Percentiles rank a stretch among this genome's conserved stretches.
phyloP scores from a whole-genome alignment of 2,113 vertebrate species.

The Corythaeola cristata region DNA sequence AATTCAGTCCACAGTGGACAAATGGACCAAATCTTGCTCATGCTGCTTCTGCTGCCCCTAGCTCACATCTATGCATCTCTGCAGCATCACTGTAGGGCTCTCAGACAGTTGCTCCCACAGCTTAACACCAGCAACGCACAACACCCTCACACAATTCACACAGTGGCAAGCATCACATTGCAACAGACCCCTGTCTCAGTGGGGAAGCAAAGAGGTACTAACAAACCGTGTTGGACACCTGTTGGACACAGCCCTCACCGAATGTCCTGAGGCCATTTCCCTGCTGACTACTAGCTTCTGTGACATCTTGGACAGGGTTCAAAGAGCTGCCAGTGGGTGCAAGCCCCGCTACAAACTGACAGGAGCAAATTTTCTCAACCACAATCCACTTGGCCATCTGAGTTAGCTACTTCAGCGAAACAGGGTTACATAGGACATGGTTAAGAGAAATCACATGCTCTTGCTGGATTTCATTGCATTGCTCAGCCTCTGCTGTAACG shows the following conservation, averaged over 20 bases:
- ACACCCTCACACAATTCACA: neutral
- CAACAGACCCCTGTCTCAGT: neutral
- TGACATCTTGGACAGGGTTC: neutral
- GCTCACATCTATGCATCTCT: neutral
- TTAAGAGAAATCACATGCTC: neutral
- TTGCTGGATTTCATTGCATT: neutral
- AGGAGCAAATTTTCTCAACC: neutral
- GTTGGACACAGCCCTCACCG: neutral
- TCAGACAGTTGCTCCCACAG: neutral
- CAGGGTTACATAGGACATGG: neutral
- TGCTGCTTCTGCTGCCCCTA: neutral
- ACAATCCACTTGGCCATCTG: no score
- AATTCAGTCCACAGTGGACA: neutral
- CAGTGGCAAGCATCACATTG: neutral
- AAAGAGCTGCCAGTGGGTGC: neutral
- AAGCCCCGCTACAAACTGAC: neutral
- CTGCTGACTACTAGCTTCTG: neutral
- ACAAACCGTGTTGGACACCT: rapidly evolving
- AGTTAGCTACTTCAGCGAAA: neutral
- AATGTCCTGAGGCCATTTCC: neutral
- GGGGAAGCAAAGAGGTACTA: neutral
- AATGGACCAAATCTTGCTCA: neutral
- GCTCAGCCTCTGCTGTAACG: neutral
- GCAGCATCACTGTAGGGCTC: neutral
- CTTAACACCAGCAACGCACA: neutral